Base-by-base conservation (phyloP, 2,888 invertebrate genomes). In the Phoenoteleia sp. region DNA sequence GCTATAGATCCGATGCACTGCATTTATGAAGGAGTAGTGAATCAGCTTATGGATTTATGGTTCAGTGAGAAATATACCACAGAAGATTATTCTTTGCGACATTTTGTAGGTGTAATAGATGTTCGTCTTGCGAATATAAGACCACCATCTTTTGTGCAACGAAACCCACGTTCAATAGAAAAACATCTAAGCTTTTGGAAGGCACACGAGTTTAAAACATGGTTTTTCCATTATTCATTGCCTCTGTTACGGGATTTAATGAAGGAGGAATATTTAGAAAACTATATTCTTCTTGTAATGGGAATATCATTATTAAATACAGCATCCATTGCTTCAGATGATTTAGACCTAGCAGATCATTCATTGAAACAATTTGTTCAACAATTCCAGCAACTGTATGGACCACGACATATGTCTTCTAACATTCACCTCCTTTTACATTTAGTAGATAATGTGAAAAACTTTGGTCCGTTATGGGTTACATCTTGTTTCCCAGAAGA, bases 181-280 rank as follows among this genome's bases (percentile, higher is more conserved):
- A 86, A 88, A 27, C 23, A 39, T 17, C 45, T 76, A 7, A 66
- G 21, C 1, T 74, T 87, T 58, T 88, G 86, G 86, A 88, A 89
- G 72, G 86, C 86, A 0, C 67, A 66, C 5, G 89, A 88, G 23
- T n/a, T n/a, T n/a, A n/a, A n/a, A n/a, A n/a, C n/a, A n/a, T n/a
- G n/a, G n/a, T n/a, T n/a, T 52, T 72, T 86, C 13, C 60, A 82
- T 36, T 89, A 87, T 60, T 88, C 87, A 7, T 15, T 88, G 36
- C 85, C 85, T 11, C 49, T 89, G 47, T 42, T 89, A 19, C 13
- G 74, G 19, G 77, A 83, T 27, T 49, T 87, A 23, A 86, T 89
- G 88, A 15, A 17, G 7, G 15, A 54, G 2, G 54, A 64, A 21
- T 86, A 84, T 60, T 85, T 88, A 27, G n/a, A 85, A 11, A 89